Evolutionary conservation across 2,888 invertebrate species (phyloP), one percentile per base, ranked within the genome.

Genomic region (Unio delphinus): DNA sequence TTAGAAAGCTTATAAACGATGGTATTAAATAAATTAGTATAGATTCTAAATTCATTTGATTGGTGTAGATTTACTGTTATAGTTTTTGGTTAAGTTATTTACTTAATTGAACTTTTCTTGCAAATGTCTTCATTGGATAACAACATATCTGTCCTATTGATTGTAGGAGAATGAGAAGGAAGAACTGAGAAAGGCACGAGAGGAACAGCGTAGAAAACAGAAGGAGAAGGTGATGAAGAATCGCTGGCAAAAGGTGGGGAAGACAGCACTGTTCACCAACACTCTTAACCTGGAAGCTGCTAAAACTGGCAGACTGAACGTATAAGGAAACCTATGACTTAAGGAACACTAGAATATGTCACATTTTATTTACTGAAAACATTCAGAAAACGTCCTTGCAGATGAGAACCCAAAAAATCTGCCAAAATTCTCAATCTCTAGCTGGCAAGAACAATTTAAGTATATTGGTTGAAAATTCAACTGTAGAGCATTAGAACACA

Each of bases 141-240:
- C 6, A 65, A 7, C 30, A 34, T 28, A 23, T 17, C 64, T 57
- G 28, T 58, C 66, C 64, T 59, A 55, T 28, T 61, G 20, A 45
- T 69, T 68, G 15, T 72, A 85, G 85, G 84, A 85, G 64, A 79
- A 81, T 69, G 85, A 85, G 69, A 78, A 78, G 62, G 82, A 81
- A 64, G 82, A 83, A 64, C 70, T 80, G 28, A 70, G 79, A 61
- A 67, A 73, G 26, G 74, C 80, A 28, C 68, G 83, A 64, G 81
- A 79, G 64, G 79, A 79, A 70, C 80, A 81, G 69, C 72, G 82
- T 34, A 70, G 76, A 26, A 79, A 81, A 65, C 82, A 83, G 81
- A 83, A 81, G 65, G 80, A 80, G 69, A 78, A 80, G 69, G 78
- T 78, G 64, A 77, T 74, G 34, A 80, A 79, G 72, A 83, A 80